These are phyloP conservation scores for Eremobia ochroleuca DNA, from an alignment of 2,888 invertebrate genomes.

Conservation along the genomic window DNA sequence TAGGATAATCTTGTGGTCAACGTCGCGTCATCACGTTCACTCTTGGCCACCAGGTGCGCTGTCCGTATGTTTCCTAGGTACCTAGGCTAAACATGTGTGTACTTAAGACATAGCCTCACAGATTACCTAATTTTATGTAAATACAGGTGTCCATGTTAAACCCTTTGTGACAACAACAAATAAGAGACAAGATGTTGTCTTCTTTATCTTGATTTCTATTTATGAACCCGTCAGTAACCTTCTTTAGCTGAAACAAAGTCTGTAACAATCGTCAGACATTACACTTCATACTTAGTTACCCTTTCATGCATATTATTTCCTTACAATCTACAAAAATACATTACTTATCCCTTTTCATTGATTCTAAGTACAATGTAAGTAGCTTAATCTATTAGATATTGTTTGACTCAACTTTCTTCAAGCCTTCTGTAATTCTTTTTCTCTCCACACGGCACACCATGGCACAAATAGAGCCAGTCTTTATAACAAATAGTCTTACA, in stretches of 20 bases:
- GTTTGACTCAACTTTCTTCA: background rate
- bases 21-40: background rate
- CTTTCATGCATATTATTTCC: too few relatives aligned
- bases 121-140: background rate
- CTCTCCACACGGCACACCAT: background rate
- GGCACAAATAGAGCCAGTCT: background rate
- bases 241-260: background rate
- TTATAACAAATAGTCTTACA: slow-evolving; percentile 32
- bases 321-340: background rate
- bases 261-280: background rate
- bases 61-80: background rate
- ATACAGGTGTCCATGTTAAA: background rate
- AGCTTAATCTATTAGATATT: background rate
- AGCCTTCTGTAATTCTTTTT: background rate
- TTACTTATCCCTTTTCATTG: background rate
- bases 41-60: background rate
- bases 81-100: background rate
- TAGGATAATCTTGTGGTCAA: too few relatives aligned
- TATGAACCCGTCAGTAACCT: background rate
- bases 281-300: too few relatives aligned
- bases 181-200: background rate
- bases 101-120: background rate
- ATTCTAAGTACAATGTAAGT: background rate
- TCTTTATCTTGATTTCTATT: background rate
- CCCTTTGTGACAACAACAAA: background rate